A percentile compares a stretch with the other conserved stretches of the same genome.
These are phyloP conservation scores for Rhyacichthys aspro DNA, from an alignment of 2,797 vertebrate genomes.

Conservation along the genomic window DNA sequence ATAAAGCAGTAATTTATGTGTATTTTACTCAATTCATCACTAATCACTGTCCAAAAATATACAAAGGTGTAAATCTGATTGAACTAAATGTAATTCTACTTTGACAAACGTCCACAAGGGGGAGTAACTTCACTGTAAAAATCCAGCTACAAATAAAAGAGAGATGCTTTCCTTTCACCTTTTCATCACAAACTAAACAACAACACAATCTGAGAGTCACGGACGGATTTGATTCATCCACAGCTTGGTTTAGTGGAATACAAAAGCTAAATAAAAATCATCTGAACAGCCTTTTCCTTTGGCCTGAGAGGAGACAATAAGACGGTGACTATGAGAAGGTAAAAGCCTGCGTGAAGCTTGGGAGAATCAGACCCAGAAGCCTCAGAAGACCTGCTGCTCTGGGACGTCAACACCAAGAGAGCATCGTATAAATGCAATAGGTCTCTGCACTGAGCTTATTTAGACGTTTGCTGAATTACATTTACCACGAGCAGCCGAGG, in stretches of 20 bases:
- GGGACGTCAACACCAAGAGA: constrained; percentile 43
- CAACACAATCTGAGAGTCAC: constrained; percentile 53
- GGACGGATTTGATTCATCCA: constrained; percentile 62
- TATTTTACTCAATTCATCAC: too few species aligned
- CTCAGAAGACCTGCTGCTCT: constrained; percentile 49
- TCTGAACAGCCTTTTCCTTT: constrained; percentile 50
- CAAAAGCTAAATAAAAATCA: constrained; percentile 56
- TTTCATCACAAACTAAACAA: constrained; percentile 56
- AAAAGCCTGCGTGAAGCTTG: constrained; percentile 48
- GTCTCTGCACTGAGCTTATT: constrained; percentile 28
- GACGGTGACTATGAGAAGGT: constrained; percentile 41
- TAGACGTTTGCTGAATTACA: constrained; percentile 31
- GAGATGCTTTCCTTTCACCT: constrained; percentile 45
- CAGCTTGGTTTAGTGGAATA: constrained; percentile 47
- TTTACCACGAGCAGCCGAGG: constrained; percentile 30
- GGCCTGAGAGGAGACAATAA: constrained; percentile 40
- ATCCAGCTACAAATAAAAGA: constrained; percentile 16
- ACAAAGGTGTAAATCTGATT: not conserved
- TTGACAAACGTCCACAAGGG: constrained; percentile 60
- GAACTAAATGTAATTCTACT: too few species aligned
- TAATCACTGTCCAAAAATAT: not conserved
- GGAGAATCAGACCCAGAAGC: constrained; percentile 34
- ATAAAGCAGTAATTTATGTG: too few species aligned
- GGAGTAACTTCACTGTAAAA: constrained; percentile 40
- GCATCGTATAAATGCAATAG: constrained; percentile 49